Evolutionary conservation across 64 coral and sea anemone genomes (phyloP).

Genomic region (Actinia tenebrosa): DNA sequence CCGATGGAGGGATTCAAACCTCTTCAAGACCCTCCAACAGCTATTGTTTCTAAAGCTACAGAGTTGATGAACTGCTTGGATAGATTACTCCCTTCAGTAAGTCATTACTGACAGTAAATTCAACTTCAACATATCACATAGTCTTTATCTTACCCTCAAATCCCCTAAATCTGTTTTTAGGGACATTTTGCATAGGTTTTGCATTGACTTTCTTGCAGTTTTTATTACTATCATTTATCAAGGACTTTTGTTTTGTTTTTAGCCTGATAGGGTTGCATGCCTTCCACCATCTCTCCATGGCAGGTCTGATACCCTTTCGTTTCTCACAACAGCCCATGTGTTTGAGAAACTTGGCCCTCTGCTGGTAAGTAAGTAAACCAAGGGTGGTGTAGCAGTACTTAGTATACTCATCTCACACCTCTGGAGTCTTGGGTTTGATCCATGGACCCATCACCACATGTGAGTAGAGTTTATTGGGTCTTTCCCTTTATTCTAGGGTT

Average conservation of each 20-base stretch:
- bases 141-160: no score
- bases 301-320: conserved; percentile 65
- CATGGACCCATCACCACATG: no score
- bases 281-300: conserved; percentile 67
- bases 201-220: neutral
- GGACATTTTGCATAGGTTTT: no score
- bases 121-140: no score
- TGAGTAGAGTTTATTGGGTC: no score
- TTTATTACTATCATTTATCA: no score
- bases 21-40: conserved; percentile 79
- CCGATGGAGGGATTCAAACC: conserved; percentile 83
- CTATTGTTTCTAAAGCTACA: conserved; percentile 66
- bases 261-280: conserved; percentile 78
- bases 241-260: neutral
- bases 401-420: no score
- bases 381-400: no score
- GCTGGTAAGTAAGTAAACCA: conserved; percentile 35
- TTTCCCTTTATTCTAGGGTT: no score
- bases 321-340: conserved; percentile 80
- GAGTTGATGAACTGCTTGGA: conserved; percentile 74
- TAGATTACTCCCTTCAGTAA: conserved; percentile 85
- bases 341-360: conserved; percentile 92
- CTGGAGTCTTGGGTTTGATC: no score
- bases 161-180: neutral
- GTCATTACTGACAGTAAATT: neutral